phyloP scores from a whole-genome alignment of 1,140 invertebrate genomes.

The Bombus affinis region DNA sequence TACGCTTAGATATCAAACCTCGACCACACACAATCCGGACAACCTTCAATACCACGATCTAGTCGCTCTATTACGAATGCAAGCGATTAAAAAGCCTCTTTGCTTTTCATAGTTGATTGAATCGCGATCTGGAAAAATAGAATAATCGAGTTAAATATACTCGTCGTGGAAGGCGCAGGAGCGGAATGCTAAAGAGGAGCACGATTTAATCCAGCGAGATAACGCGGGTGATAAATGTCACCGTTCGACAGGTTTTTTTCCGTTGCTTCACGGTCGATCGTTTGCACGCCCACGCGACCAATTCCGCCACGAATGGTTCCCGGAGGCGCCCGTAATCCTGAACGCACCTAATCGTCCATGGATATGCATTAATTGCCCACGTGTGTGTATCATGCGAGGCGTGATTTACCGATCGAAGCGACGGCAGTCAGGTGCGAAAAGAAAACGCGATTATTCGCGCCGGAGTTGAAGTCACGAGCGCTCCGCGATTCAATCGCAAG shows the following conservation, averaged over 20 bases:
- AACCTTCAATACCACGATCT: neutral
- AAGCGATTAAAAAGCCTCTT: neutral
- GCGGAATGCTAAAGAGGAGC: conserved; percentile 35
- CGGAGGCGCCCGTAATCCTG: conserved; percentile 51
- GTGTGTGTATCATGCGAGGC: conserved; percentile 54
- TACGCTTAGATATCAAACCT: neutral
- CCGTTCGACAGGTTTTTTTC: conserved; percentile 47
- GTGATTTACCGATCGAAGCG: conserved; percentile 65
- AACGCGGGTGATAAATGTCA: conserved; percentile 41
- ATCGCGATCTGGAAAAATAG: neutral
- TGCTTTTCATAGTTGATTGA: neutral
- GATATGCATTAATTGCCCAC: conserved; percentile 67
- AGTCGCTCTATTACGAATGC: neutral
- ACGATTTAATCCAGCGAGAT: conserved; percentile 34
- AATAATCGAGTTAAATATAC: conserved; percentile 13
- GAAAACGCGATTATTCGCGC: conserved; percentile 31
- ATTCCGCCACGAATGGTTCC: conserved; percentile 42
- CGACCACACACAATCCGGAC: neutral
- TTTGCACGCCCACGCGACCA: conserved; percentile 51
- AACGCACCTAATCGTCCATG: conserved; percentile 63
- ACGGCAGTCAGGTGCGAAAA: conserved; percentile 53
- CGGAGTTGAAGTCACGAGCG: conserved; percentile 20
- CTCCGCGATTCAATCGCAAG: conserved; percentile 25
- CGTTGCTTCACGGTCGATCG: conserved; percentile 20
- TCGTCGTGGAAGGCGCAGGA: neutral